Conservation (phyloP, 2,113 vertebrate genomes). For the Gallinago paraguaiae region DNA sequence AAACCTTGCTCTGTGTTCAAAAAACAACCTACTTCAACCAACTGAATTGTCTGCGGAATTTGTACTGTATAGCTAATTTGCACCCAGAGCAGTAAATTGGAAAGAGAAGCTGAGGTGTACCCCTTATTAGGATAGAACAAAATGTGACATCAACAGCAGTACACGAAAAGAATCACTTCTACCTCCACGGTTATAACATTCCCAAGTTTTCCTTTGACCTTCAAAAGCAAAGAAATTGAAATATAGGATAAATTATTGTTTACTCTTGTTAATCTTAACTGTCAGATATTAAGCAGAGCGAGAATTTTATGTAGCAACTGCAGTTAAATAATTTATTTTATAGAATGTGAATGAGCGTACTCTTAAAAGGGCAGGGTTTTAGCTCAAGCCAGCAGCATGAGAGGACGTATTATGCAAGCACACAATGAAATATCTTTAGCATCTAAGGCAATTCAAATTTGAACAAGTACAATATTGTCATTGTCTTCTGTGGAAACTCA, state of each 20-base stretch:
- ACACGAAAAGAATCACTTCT: not conserved
- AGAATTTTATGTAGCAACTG: not conserved
- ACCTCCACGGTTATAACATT: not conserved
- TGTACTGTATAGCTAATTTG: not conserved
- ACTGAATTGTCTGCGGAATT: not conserved
- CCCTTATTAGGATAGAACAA: not conserved
- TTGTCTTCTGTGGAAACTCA: not conserved
- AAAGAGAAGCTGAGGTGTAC: not conserved
- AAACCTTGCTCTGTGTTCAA: not conserved
- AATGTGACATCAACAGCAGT: not conserved
- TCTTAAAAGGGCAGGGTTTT: not conserved
- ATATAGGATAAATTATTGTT: not conserved
- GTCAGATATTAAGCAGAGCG: not conserved
- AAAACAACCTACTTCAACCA: not conserved
- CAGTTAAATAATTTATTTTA: not conserved
- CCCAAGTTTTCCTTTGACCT: not conserved
- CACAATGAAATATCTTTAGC: not conserved
- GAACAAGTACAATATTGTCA: conserved; percentile 13
- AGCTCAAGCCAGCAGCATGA: not conserved
- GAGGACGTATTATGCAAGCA: not conserved
- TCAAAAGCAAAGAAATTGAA: not conserved
- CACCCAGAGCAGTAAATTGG: not conserved
- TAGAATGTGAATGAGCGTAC: not conserved
- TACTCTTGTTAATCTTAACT: not conserved
- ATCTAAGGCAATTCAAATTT: not conserved